Percentiles rank a stretch among this genome's conserved stretches.
Conservation (phyloP, 2,113 vertebrate genomes). For the Pteruthius melanotis region DNA sequence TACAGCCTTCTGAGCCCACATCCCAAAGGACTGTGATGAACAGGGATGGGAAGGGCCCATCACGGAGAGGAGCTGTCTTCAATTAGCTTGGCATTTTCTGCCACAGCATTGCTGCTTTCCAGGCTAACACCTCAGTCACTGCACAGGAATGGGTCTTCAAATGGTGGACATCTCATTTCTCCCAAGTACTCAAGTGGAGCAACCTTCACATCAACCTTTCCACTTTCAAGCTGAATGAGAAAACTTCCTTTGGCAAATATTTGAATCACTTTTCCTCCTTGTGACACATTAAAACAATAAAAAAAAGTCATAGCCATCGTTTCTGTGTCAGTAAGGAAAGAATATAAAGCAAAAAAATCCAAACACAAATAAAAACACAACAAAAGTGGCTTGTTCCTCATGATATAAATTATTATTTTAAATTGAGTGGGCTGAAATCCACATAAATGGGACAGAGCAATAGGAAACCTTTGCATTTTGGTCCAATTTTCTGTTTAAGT, state of each 20-base stretch:
- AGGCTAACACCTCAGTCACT: neutral
- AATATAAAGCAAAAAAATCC: neutral
- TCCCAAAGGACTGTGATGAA: neutral
- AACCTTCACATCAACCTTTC: neutral
- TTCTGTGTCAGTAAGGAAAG: slow-evolving; percentile 6
- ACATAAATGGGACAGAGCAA: neutral
- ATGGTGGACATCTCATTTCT: neutral
- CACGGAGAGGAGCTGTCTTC: neutral
- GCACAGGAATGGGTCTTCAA: neutral
- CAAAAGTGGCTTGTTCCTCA: neutral
- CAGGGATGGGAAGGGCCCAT: neutral
- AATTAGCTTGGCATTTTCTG: neutral
- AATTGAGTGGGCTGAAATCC: slow-evolving; percentile 1
- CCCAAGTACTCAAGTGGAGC: neutral
- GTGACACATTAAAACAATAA: neutral
- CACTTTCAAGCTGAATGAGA: neutral
- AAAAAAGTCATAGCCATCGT: neutral
- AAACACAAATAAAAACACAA: neutral
- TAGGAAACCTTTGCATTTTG: neutral
- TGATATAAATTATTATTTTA: neutral
- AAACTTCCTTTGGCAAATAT: neutral
- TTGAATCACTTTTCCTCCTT: neutral
- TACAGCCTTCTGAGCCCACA: neutral
- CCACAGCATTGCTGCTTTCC: neutral
- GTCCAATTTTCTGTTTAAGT: neutral